phyloP scores from a whole-genome alignment of 2,113 vertebrate genomes.

The Cyanistes caeruleus region DNA sequence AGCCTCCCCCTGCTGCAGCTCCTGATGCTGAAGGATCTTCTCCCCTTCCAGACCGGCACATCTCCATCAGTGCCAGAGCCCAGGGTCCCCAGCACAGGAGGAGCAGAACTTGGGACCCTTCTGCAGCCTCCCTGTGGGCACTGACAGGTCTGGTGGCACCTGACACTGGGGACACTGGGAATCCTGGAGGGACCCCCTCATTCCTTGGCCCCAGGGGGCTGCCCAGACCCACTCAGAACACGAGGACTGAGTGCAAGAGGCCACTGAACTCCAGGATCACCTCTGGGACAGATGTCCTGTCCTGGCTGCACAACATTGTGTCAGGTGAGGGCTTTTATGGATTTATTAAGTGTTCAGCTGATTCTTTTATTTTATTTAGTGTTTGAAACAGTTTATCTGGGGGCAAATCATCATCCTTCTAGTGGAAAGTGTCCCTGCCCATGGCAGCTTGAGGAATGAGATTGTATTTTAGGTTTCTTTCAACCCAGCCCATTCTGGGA shows the following conservation, averaged over 20 bases:
- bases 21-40: accelerated
- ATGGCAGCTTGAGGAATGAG: not conserved
- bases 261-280: accelerated
- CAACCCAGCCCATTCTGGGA: not conserved
- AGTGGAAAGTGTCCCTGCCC: not conserved
- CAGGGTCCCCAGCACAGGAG: accelerated
- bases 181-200: accelerated
- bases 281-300: accelerated
- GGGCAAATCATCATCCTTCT: not conserved
- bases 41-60: not conserved
- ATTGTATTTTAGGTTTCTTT: not conserved
- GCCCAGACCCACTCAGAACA: accelerated
- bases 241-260: accelerated
- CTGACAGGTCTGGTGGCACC: not conserved
- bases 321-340: not conserved
- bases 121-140: accelerated
- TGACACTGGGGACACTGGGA: accelerated
- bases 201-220: accelerated
- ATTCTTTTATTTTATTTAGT: not conserved
- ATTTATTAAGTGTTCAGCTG: not conserved
- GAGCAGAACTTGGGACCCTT: accelerated
- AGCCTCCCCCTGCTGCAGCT: not conserved
- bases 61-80: not conserved
- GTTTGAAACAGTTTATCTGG: not conserved
- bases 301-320: accelerated